Percentiles rank a stretch among this genome's conserved stretches.
These are phyloP conservation scores for Pao palembangensis DNA, from an alignment of 2,113 vertebrate genomes.

Conservation along the genomic window DNA sequence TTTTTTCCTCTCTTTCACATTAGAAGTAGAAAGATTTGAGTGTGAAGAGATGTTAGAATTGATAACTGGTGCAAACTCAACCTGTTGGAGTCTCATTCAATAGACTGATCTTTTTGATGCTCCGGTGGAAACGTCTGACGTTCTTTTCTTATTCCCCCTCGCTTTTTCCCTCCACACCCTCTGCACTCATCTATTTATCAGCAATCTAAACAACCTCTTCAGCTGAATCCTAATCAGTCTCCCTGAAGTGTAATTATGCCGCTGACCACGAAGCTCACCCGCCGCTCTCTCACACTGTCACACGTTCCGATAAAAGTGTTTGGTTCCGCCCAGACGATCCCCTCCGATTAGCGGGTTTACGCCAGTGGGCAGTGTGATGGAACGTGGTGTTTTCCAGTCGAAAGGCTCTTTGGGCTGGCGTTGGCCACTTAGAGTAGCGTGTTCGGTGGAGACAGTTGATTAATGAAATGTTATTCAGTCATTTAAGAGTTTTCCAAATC, in stretches of 20 bases:
- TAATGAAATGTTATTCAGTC: too few relatives aligned
- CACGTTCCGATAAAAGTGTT: constrained; percentile 35
- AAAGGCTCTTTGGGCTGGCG: too few relatives aligned
- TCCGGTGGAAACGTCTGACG: background rate
- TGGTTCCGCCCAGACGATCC: background rate
- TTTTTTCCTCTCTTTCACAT: background rate
- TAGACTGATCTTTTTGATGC: background rate
- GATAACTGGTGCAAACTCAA: background rate
- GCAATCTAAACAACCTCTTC: constrained; percentile 34
- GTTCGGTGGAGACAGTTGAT: too few relatives aligned
- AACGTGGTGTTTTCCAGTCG: too few relatives aligned
- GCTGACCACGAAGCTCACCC: constrained; percentile 48
- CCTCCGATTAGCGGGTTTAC: background rate
- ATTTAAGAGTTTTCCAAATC: too few relatives aligned
- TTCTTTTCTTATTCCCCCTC: constrained; percentile 5
- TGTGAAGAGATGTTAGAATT: constrained; percentile 1
- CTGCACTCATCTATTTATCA: constrained; percentile 29
- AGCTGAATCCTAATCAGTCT: constrained; percentile 55
- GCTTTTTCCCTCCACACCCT: constrained; percentile 19
- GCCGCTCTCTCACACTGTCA: constrained; percentile 47
- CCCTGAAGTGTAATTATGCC: constrained; percentile 68
- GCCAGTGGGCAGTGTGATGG: too few relatives aligned
- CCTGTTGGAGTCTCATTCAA: background rate
- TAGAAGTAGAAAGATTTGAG: background rate
- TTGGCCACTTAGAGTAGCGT: too few relatives aligned